phyloP scores from a whole-genome alignment of 2,888 invertebrate genomes.

The Cephus sareptanus region DNA sequence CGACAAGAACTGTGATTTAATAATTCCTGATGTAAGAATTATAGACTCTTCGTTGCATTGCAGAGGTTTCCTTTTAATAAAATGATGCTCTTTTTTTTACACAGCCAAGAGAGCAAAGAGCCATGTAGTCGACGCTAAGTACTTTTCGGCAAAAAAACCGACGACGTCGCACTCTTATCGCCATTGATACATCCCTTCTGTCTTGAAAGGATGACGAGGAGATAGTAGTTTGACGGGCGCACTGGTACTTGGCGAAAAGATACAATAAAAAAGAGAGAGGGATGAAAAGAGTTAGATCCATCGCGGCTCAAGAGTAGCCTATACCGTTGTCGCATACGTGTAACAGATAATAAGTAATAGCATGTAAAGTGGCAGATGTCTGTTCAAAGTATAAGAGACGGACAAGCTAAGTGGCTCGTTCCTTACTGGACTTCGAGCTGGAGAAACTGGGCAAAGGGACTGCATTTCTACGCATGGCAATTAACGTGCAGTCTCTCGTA shows the following conservation, averaged over 20 bases:
- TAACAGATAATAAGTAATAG: slow-evolving; percentile 27
- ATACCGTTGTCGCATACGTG: not conserved
- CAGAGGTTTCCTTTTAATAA: not conserved
- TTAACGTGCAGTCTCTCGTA: not conserved
- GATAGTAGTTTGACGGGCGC: not conserved
- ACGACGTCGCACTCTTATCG: no score
- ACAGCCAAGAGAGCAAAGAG: not conserved
- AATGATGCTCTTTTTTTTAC: not conserved
- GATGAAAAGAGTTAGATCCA: not conserved
- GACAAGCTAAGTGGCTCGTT: slow-evolving; percentile 35
- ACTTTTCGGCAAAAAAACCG: not conserved
- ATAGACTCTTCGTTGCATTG: not conserved
- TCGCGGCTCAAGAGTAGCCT: not conserved
- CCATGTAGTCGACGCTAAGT: not conserved
- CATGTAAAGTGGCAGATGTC: slow-evolving; percentile 37
- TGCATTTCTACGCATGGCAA: not conserved
- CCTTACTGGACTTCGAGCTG: slow-evolving; percentile 2
- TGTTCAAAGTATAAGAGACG: slow-evolving; percentile 30
- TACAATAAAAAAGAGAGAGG: not conserved
- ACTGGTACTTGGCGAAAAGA: not conserved
- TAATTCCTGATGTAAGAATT: not conserved
- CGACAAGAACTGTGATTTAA: not conserved
- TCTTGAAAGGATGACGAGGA: not conserved
- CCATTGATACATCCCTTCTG: not conserved
- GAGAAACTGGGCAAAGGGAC: not conserved